phyloP scores from a whole-genome alignment of 2,113 vertebrate genomes.

The Brienomyrus brachyistius region DNA sequence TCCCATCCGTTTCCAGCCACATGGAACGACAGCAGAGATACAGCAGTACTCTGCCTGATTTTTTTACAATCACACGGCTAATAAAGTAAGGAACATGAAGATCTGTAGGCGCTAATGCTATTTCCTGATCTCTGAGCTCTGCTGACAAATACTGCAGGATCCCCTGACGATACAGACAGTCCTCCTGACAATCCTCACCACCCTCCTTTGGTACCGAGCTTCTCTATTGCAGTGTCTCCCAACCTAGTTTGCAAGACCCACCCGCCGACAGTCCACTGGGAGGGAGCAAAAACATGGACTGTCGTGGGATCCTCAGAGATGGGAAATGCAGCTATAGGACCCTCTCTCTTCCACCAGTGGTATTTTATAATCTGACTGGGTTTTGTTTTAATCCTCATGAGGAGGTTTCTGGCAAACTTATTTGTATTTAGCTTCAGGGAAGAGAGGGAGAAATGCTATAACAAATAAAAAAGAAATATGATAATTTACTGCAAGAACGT shows the following conservation, averaged over 20 bases:
- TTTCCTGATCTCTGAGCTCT: not conserved
- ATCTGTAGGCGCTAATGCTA: not conserved
- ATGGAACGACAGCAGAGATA: not conserved
- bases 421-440: slow-evolving; percentile 17
- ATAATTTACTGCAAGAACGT: not conserved
- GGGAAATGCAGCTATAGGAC: not conserved
- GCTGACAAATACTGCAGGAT: not conserved
- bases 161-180: not conserved
- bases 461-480: not conserved
- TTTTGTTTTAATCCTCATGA: slow-evolving; percentile 26
- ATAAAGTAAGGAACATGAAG: not conserved
- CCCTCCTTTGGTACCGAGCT: not conserved
- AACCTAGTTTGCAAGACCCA: slow-evolving; percentile 9
- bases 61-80: not conserved
- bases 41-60: not conserved
- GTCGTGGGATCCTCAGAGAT: not conserved
- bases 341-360: slow-evolving; percentile 23
- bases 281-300: not conserved
- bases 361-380: slow-evolving; percentile 36
- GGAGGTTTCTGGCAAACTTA: slow-evolving; percentile 23
- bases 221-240: not conserved
- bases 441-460: not conserved
- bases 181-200: not conserved
- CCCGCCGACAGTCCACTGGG: not conserved
- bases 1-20: not conserved